phyloP scores from a whole-genome alignment of 2,797 vertebrate species.

The Nyctalus aviator region DNA sequence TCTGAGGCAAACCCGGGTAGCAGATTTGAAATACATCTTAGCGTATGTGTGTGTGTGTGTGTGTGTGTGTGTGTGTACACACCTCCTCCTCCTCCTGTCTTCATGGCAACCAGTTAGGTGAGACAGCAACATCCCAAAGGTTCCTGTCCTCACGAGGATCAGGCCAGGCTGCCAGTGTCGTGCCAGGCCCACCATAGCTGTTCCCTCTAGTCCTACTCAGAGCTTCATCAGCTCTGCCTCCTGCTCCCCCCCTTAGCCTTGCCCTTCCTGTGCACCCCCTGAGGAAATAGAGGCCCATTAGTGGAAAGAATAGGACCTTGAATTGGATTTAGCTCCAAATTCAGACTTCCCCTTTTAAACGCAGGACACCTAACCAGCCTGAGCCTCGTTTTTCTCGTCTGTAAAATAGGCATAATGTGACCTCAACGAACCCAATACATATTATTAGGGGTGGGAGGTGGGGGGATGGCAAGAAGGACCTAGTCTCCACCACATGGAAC shows the following conservation, averaged over 20 bases:
- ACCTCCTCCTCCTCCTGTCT: too few species aligned
- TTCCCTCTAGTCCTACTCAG: background rate
- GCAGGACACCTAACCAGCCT: background rate
- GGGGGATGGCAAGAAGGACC: background rate
- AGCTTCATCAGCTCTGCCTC: background rate
- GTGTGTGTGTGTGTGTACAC: too few species aligned
- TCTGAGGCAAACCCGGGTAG: background rate
- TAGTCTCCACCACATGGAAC: background rate
- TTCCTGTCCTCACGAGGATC: too few species aligned
- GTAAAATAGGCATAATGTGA: background rate
- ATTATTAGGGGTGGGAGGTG: too few species aligned
- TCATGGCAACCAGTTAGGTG: too few species aligned
- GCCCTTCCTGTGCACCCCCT: fast-evolving
- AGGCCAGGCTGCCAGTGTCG: background rate
- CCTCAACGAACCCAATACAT: background rate
- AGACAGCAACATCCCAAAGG: too few species aligned
- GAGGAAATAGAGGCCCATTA: background rate
- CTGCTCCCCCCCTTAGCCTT: background rate
- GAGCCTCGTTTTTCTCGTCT: background rate
- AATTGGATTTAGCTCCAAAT: background rate
- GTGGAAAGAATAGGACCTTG: background rate
- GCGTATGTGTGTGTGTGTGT: too few species aligned
- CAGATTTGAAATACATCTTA: background rate
- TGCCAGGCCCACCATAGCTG: too few species aligned
- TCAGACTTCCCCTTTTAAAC: background rate